phyloP scores from a whole-genome alignment of 2,113 vertebrate species.

The Microtus richardsoni region DNA sequence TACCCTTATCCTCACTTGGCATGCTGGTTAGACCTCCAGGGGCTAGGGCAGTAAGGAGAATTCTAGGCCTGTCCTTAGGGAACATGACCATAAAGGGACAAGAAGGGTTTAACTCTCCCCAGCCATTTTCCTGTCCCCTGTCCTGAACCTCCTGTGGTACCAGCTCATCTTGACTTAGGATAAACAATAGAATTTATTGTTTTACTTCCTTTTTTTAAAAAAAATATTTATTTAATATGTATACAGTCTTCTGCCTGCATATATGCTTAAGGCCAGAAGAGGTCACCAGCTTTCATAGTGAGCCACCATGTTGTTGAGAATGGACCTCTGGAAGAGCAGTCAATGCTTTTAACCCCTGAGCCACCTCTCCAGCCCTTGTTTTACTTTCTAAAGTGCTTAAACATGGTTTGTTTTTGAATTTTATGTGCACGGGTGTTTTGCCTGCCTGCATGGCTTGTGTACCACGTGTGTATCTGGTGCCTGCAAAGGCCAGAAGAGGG shows the following conservation, averaged over 20 bases:
- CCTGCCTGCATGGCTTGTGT: not conserved
- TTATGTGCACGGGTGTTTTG: not conserved
- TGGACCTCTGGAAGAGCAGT: too few species aligned
- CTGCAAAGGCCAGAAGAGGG: not conserved
- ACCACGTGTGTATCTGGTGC: not conserved
- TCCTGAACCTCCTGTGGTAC: not conserved
- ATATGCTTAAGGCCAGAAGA: too few species aligned
- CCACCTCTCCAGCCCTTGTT: not conserved
- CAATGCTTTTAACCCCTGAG: too few species aligned
- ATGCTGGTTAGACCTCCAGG: not conserved
- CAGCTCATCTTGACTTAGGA: not conserved
- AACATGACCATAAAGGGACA: not conserved
- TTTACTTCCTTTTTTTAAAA: not conserved
- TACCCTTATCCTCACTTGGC: not conserved
- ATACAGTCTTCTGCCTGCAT: too few species aligned
- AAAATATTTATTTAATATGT: too few species aligned
- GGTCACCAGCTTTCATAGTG: too few species aligned
- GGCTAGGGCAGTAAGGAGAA: not conserved
- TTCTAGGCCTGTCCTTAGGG: not conserved
- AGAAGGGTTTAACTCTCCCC: not conserved
- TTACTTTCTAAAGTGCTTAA: not conserved
- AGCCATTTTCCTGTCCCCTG: not conserved
- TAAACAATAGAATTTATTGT: conserved; percentile 11
- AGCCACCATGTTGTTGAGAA: too few species aligned
- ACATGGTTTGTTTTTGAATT: not conserved